Evolutionary conservation across 2,797 vertebrate species (phyloP).

Genomic region (Ataeniobius toweri): DNA sequence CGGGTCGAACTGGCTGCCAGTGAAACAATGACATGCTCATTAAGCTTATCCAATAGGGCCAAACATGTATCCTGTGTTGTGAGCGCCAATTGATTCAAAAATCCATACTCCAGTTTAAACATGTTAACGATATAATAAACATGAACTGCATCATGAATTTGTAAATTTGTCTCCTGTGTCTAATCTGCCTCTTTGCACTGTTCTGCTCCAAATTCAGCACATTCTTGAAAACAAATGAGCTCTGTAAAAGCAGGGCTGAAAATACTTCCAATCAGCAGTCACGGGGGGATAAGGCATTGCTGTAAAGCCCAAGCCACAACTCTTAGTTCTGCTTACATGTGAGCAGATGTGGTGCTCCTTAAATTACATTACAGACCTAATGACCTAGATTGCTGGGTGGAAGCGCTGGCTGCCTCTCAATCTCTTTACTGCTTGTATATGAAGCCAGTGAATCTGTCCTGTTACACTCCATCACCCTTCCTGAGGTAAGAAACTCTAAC

Average conservation of each 20-base stretch:
- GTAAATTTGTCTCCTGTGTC: conserved; percentile 21
- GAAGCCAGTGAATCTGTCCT: conserved; percentile 43
- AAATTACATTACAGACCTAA: conserved; percentile 79
- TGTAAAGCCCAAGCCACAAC: conserved; percentile 62
- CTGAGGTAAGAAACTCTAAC: conserved; percentile 10
- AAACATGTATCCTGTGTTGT: background rate
- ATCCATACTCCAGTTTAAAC: background rate
- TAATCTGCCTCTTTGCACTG: background rate
- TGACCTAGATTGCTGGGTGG: conserved; percentile 76
- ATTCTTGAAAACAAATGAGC: conserved; percentile 32
- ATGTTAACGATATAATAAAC: background rate
- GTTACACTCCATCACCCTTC: conserved; percentile 6
- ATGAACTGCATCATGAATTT: background rate
- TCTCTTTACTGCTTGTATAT: conserved; percentile 49
- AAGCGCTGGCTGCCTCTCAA: conserved; percentile 58
- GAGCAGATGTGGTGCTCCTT: conserved; percentile 76
- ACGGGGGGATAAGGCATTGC: conserved; percentile 61
- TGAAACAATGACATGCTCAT: conserved; percentile 32
- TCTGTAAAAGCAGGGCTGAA: conserved; percentile 29
- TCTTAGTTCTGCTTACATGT: conserved; percentile 56
- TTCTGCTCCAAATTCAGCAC: conserved; percentile 7
- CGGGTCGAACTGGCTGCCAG: conserved; percentile 49
- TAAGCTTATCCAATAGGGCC: conserved; percentile 33
- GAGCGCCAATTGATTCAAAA: conserved; percentile 8
- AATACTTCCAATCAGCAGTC: conserved; percentile 62